Evolutionary conservation across 1,140 invertebrate genomes (phyloP).

Genomic region (Trichomalopsis sarcophagae): DNA sequence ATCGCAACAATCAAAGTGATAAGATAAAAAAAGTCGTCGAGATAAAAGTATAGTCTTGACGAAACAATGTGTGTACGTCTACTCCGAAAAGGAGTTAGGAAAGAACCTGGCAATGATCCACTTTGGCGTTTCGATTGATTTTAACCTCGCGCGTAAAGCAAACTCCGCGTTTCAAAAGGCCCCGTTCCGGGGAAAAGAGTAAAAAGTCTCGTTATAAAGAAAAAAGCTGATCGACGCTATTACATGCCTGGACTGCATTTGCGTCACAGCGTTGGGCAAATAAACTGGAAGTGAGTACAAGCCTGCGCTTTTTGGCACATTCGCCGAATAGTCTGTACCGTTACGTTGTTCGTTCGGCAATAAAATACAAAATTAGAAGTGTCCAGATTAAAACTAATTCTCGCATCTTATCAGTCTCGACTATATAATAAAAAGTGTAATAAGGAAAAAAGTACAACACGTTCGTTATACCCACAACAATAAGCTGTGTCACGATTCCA

Average conservation of each 20-base stretch:
- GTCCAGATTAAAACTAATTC: too few species aligned
- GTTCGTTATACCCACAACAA: too few species aligned
- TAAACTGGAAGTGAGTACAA: neutral
- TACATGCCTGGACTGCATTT: neutral
- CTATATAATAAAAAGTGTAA: too few species aligned
- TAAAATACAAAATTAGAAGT: too few species aligned
- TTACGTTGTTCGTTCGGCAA: too few species aligned
- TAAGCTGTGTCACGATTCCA: neutral
- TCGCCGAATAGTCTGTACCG: neutral
- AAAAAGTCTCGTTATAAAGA: neutral
- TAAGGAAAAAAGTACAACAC: too few species aligned
- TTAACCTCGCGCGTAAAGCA: conserved; percentile 9
- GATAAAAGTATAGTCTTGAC: neutral
- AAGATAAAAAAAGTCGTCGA: too few species aligned
- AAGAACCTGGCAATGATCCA: conserved; percentile 47
- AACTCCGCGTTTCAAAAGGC: conserved; percentile 23
- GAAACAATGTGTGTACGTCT: neutral
- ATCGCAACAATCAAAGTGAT: neutral
- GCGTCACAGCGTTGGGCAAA: neutral
- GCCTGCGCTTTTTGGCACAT: neutral
- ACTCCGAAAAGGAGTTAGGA: conserved; percentile 8
- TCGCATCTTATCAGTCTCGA: too few species aligned
- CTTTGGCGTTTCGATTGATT: conserved; percentile 26
- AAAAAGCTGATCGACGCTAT: neutral
- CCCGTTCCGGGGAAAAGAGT: neutral